These are phyloP conservation scores for Aegithalos caudatus DNA, from an alignment of 2,113 vertebrate species.

Conservation along the genomic window DNA sequence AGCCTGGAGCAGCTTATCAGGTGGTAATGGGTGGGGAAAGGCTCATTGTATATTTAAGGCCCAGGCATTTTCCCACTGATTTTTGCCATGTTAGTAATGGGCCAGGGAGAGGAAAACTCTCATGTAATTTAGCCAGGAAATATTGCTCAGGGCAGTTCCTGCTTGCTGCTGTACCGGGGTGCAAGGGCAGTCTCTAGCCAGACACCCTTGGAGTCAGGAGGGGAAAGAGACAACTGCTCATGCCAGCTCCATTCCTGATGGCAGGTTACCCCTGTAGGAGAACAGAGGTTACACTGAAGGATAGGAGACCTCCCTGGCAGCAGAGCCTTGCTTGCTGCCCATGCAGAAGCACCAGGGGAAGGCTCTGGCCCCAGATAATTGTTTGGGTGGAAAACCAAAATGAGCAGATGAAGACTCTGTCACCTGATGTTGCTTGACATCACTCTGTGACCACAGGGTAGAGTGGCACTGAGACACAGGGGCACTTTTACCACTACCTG, in stretches of 20 bases:
- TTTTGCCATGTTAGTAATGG: background rate
- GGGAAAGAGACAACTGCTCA: background rate
- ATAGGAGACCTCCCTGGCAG: background rate
- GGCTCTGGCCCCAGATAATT: background rate
- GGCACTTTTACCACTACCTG: background rate
- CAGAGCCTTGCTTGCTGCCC: background rate
- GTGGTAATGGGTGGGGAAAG: background rate
- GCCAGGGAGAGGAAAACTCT: background rate
- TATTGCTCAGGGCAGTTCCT: background rate
- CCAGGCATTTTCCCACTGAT: background rate
- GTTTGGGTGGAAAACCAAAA: background rate
- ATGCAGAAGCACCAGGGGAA: background rate
- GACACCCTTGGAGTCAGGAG: accelerated
- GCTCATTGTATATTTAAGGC: background rate
- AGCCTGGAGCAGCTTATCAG: conserved; percentile 4
- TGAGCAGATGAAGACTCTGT: background rate
- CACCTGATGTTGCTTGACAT: background rate
- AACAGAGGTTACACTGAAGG: background rate
- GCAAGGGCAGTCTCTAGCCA: background rate
- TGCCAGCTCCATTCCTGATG: background rate
- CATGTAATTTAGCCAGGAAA: background rate
- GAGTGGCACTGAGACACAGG: background rate
- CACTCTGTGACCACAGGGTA: background rate
- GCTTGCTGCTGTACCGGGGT: background rate
- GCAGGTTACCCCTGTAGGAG: background rate